Conservation (phyloP, 1,140 invertebrate genomes). For the Conus ventricosus region DNA sequence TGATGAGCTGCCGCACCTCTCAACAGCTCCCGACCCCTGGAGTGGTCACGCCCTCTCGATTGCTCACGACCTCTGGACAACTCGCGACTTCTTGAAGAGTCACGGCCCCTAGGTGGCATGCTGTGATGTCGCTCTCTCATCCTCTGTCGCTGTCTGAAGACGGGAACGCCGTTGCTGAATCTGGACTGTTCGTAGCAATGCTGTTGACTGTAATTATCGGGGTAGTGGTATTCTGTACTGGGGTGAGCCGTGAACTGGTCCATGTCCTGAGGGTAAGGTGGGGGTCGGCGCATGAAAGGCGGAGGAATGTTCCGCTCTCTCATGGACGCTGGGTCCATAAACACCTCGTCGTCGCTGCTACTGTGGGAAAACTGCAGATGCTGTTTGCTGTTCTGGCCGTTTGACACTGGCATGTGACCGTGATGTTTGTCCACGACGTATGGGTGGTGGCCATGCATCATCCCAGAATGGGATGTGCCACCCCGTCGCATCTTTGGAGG, state of each 20-base stretch:
- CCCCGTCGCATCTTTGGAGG: slow-evolving; percentile 2
- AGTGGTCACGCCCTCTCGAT: not conserved
- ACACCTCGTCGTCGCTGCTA: slow-evolving; percentile 6
- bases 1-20: not conserved
- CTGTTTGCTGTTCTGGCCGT: not conserved
- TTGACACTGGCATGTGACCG: not conserved
- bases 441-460: not conserved
- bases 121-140: not conserved
- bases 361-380: not conserved
- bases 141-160: not conserved
- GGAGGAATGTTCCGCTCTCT: not conserved
- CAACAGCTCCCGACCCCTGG: not conserved
- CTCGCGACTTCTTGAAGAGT: not conserved
- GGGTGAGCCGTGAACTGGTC: not conserved
- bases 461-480: not conserved
- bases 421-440: not conserved
- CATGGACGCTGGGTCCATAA: not conserved
- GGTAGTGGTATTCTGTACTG: not conserved
- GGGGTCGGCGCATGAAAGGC: not conserved
- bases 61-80: slow-evolving; percentile 2
- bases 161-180: not conserved
- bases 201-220: not conserved
- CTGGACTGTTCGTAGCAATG: not conserved
- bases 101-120: slow-evolving; percentile 5
- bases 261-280: not conserved